These are phyloP conservation scores for Thinocorus orbignyianus DNA, from an alignment of 2,113 vertebrate genomes.

Conservation along the genomic window DNA sequence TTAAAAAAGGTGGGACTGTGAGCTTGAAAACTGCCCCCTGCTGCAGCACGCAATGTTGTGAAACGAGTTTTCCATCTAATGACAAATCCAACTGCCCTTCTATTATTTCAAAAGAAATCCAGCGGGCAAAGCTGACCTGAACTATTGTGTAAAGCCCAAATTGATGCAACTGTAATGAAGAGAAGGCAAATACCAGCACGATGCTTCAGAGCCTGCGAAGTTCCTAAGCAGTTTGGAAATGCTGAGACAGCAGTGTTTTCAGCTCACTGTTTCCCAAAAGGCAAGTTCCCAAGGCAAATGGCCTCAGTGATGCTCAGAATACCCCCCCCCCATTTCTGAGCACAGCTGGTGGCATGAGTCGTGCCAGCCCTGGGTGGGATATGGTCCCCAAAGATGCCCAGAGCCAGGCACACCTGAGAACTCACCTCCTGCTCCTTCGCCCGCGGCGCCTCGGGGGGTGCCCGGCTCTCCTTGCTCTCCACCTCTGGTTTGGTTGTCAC, in stretches of 20 bases:
- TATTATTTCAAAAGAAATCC: background rate
- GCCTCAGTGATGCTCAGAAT: background rate
- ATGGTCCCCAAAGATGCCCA: background rate
- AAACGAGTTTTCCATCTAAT: background rate
- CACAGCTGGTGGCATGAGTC: fast-evolving
- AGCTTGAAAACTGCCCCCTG: background rate
- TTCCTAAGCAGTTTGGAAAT: background rate
- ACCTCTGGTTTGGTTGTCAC: slow-evolving; percentile 52
- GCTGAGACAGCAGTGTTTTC: background rate
- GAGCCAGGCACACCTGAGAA: background rate
- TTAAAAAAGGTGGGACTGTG: background rate
- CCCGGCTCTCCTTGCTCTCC: slow-evolving; percentile 79
- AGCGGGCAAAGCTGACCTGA: background rate
- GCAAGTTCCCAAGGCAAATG: fast-evolving
- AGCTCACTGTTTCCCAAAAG: background rate
- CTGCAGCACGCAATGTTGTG: background rate
- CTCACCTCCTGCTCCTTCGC: slow-evolving; percentile 90
- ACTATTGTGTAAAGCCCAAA: fast-evolving
- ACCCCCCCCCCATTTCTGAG: background rate
- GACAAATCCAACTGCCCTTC: background rate
- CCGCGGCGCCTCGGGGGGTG: slow-evolving; percentile 77
- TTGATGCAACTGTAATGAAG: background rate
- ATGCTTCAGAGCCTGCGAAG: background rate
- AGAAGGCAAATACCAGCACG: background rate
- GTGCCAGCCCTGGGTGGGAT: fast-evolving